A percentile compares a stretch with the other conserved stretches of the same genome.
Conservation (phyloP, 2,113 vertebrate species). For the Pygoscelis antarcticus region DNA sequence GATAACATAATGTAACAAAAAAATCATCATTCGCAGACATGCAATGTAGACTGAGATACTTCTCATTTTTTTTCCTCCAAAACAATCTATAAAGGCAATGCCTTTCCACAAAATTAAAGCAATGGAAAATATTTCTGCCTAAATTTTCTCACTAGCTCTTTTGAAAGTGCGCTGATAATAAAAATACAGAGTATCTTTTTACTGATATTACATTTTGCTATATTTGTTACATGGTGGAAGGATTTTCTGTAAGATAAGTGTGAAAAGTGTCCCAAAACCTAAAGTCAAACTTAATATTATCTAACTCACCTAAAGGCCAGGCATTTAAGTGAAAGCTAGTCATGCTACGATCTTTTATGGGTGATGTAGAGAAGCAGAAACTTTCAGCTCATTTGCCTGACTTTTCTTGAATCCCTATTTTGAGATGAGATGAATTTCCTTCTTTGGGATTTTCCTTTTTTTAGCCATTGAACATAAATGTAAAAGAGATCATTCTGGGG, state of each 20-base stretch:
- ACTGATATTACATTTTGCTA: not conserved
- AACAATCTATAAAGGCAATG: not conserved
- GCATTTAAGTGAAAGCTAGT: not conserved
- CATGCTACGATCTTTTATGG: not conserved
- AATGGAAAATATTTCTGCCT: not conserved
- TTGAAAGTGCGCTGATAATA: not conserved
- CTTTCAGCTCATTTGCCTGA: not conserved
- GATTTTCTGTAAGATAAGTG: not conserved
- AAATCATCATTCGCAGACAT: not conserved
- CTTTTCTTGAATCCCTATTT: not conserved
- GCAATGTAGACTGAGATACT: not conserved
- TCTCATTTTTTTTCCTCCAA: not conserved
- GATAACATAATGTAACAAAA: not conserved
- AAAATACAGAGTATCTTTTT: not conserved
- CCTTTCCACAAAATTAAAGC: not conserved
- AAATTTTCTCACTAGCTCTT: not conserved
- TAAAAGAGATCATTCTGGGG: not conserved
- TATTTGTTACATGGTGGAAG: not conserved
- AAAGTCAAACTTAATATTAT: not conserved
- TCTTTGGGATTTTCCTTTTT: not conserved
- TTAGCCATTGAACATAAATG: not conserved
- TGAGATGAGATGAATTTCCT: not conserved
- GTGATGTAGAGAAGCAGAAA: not conserved
- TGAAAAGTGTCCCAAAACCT: not conserved
- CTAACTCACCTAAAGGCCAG: not conserved